A percentile compares a stretch with the other conserved stretches of the same genome.
Evolutionary conservation across 2,113 vertebrate species (phyloP).

Genomic region (Thunnus maccoyii): DNA sequence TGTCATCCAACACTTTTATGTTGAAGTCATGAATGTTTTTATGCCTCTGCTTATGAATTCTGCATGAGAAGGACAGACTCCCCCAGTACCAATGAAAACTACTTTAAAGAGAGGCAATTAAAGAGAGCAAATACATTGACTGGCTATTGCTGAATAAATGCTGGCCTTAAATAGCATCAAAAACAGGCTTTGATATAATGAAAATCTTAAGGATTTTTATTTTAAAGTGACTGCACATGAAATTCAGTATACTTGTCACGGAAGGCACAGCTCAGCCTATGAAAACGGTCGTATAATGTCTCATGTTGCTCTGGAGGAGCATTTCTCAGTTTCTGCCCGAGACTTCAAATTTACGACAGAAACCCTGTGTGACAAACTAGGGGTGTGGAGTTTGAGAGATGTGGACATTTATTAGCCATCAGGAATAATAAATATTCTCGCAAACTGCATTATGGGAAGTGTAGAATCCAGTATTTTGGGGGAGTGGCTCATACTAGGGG

Average conservation of each 20-base stretch:
- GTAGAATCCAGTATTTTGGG: not conserved
- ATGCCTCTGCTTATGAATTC: too few relatives aligned
- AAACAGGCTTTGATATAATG: too few relatives aligned
- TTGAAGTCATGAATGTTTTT: too few relatives aligned
- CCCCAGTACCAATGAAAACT: not conserved
- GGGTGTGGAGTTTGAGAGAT: slow-evolving; percentile 19
- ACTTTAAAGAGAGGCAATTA: not conserved
- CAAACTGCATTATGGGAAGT: slow-evolving; percentile 20
- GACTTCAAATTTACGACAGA: slow-evolving; percentile 20
- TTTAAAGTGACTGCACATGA: too few relatives aligned
- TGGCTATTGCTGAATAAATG: too few relatives aligned
- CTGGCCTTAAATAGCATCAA: not conserved
- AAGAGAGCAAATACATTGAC: not conserved
- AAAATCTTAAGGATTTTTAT: too few relatives aligned
- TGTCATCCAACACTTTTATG: too few relatives aligned
- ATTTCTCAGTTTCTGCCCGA: slow-evolving; percentile 23
- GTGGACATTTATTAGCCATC: slow-evolving; percentile 20
- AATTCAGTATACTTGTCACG: not conserved
- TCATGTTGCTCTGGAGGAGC: not conserved
- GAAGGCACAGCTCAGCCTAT: not conserved
- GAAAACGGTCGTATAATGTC: not conserved
- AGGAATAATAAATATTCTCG: not conserved
- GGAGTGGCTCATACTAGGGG: not conserved
- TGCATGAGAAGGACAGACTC: too few relatives aligned
- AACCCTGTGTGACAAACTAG: slow-evolving; percentile 1